Evolutionary conservation across 2,113 vertebrate genomes (phyloP), one percentile per base, ranked within the genome.

Genomic region (Otis tarda): DNA sequence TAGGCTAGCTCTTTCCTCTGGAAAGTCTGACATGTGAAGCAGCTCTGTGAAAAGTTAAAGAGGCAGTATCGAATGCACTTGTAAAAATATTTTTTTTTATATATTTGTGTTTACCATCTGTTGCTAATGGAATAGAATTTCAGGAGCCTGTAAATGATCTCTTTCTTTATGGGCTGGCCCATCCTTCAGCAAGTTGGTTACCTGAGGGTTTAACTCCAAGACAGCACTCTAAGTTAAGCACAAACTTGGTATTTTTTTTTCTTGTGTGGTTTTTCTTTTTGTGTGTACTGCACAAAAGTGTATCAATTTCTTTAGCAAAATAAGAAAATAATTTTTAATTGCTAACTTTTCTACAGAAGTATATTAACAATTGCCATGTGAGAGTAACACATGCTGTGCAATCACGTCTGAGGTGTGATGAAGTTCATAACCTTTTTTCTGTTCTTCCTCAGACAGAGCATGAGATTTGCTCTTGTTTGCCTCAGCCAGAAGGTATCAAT

Each of bases 11-110:
- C n/a, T 74, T 91, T 92, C 69, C 89, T 87, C 64, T 73, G 57
- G 76, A 89, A 91, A 93, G 74, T 80, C 65, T 94, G 94, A 78
- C 78, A 79, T 35, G 33, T 53, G 47, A 90, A 77, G n/a, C 28
- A 87, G 84, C 57, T 84, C 67, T 90, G 57, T 68, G 39, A 83
- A 61, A 90, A 74, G 53, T 88, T 95, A 75, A 93, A 90, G 83
- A 92, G 49, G 43, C 65, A 27, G 64, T 33, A 68, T 82, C 63
- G 3, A 91, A 73, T 63, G 23, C 21, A 57, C 37, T 55, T 83
- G 57, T 45, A 60, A 85, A 86, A 92, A 76, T 13, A 71, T 30
- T n/a, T 68, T 28, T 43, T 71, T 91, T 81, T 19, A 16, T 19
- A 27, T 89, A 73, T 65, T 93, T 82, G 45, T 77, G 52, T 94